Percentiles rank a stretch among this genome's conserved stretches.
These are phyloP conservation scores for Silurus aristotelis DNA, from an alignment of 2,797 vertebrate genomes.

Conservation along the genomic window DNA sequence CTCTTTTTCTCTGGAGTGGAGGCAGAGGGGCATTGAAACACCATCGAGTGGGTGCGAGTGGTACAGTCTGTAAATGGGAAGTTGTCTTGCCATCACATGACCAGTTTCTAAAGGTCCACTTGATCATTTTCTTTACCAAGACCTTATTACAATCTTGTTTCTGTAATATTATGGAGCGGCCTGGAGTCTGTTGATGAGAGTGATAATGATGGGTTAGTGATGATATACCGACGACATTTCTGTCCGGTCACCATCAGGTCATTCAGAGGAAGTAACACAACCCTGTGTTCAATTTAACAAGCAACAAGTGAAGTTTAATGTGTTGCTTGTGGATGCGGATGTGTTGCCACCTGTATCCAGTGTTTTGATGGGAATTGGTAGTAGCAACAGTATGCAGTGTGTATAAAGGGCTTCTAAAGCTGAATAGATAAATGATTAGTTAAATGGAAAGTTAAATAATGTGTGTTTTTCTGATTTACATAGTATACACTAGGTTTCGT, in stretches of 20 bases:
- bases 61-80: constrained; percentile 41
- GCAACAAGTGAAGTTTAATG: not conserved
- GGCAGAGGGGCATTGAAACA: constrained; percentile 39
- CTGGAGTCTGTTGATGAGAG: constrained; percentile 80
- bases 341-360: not conserved
- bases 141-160: constrained; percentile 29
- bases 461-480: not conserved
- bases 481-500: not conserved
- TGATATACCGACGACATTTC: constrained; percentile 60
- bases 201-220: constrained; percentile 77
- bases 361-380: not conserved
- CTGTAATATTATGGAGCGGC: not conserved
- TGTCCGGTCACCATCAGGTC: constrained; percentile 75
- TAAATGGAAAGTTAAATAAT: not conserved
- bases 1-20: constrained; percentile 54
- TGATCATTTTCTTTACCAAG: constrained; percentile 6
- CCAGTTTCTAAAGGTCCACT: not conserved
- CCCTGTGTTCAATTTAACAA: constrained; percentile 4
- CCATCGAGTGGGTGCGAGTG: constrained; percentile 45
- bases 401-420: too few relatives aligned
- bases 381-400: too few relatives aligned
- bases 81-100: constrained; percentile 37
- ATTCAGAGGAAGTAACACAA: constrained; percentile 73
- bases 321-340: not conserved
- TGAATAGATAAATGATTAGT: too few relatives aligned